Percentiles rank a stretch among this genome's conserved stretches.
Conservation (phyloP, 2,113 vertebrate genomes). For the Glareola pratincola region DNA sequence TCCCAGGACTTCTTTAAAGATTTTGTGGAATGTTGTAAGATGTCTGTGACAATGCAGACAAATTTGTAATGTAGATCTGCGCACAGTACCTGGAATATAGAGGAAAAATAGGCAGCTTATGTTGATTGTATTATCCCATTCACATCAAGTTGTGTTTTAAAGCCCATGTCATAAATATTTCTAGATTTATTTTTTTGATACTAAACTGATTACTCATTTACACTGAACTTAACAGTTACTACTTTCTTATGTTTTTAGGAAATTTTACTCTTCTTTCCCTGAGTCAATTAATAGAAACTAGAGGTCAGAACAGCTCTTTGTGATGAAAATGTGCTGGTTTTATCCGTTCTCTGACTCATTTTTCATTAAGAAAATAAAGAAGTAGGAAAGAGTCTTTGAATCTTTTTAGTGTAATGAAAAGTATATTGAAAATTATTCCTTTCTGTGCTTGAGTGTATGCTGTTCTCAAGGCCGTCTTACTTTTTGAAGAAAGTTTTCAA, state of each 20-base stretch:
- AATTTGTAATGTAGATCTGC: not conserved
- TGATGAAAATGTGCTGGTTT: not conserved
- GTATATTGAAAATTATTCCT: not conserved
- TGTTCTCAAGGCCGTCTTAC: not conserved
- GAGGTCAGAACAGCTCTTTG: not conserved
- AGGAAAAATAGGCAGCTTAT: not conserved
- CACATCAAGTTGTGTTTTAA: not conserved
- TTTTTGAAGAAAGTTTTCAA: not conserved
- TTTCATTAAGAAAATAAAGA: not conserved
- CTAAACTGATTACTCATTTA: not conserved
- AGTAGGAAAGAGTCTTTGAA: not conserved
- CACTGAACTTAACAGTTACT: not conserved
- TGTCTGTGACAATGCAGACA: not conserved
- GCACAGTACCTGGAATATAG: not conserved
- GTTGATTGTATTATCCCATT: not conserved
- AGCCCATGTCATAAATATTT: not conserved
- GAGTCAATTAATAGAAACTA: not conserved
- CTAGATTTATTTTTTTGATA: not conserved
- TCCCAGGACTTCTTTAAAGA: not conserved
- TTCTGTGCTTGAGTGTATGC: not conserved
- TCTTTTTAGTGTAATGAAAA: not conserved
- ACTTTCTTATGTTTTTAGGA: not conserved
- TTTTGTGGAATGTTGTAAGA: not conserved
- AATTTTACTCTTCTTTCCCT: not conserved
- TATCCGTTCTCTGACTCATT: not conserved